Base-by-base conservation (phyloP, 2,797 vertebrate genomes). In the Limosa lapponica region DNA sequence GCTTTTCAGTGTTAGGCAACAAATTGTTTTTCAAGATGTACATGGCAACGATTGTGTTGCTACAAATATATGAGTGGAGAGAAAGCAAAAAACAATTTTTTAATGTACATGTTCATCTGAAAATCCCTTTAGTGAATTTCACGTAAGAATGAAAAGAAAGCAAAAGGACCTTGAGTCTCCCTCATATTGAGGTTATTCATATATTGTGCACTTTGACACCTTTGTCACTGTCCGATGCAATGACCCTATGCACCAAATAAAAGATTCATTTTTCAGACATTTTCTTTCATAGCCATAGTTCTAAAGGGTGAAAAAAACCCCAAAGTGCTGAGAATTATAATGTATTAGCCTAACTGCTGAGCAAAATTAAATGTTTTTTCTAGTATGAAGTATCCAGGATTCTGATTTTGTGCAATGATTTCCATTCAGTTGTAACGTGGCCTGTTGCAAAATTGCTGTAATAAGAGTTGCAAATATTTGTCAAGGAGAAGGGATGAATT, bases 141-240 rank as follows among this genome's bases (percentile, higher is more conserved):
- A 27, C 23, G 8, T 32, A 74, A 49, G 48, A 78, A 67, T 64
- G 57, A 57, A 86, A 88, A 46, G 6, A 43, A 79, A 61, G 24
- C 16, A 57, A 44, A 90, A 67, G 27, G 23, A 72, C 57, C 51
- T 93, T 70, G 69, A 69, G 30, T 28, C 32, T 91, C 22, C 19
- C 2, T 4, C 3, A 2, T 81, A n/a, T 34, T 80, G 69, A 81
- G 58, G 69, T 62, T 32, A 70, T 90, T 92, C 10, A 0, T 66
- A 19, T 77, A 32, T 43, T 73, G 8, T 16, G 27, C 34, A 7
- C 59, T n/a, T 78, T 37, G 72, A 90, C 28, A 54, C 41, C 14
- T 95, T 95, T 94, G 77, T 91, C 69, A 61, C n/a, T 79, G n/a
- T 34, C 41, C 49, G 55, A 36, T 49, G 43, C 77, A 54, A 90